Conservation (phyloP, 1,140 invertebrate species). For the Drosophila ficusphila region DNA sequence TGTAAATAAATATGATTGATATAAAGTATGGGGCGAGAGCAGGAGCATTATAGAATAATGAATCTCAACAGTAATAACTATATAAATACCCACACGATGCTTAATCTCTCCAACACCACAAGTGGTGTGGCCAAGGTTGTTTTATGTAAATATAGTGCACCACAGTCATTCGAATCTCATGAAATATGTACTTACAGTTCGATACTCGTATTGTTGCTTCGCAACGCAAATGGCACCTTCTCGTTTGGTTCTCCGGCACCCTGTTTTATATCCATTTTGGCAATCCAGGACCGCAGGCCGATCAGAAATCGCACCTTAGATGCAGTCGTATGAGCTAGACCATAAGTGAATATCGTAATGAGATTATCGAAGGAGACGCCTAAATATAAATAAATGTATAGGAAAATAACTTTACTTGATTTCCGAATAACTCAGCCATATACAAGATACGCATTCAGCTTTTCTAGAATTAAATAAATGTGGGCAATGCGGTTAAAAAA, state of each 20-base stretch:
- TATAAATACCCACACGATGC: constrained; percentile 1
- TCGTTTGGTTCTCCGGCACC: constrained; percentile 43
- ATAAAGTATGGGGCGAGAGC: too few relatives aligned
- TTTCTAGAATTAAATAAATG: constrained; percentile 64
- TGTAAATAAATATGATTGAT: constrained; percentile 60
- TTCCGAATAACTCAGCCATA: constrained; percentile 36
- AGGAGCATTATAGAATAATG: background rate
- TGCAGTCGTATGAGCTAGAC: constrained; percentile 34
- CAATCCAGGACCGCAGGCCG: constrained; percentile 35
- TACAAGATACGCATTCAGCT: constrained; percentile 60
- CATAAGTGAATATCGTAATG: constrained; percentile 41
- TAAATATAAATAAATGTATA: constrained; percentile 42
- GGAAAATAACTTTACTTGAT: constrained; percentile 38
- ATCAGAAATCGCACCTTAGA: constrained; percentile 42
- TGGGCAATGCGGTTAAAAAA: constrained; percentile 8
- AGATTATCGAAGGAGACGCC: constrained; percentile 23
- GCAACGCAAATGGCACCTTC: constrained; percentile 15
- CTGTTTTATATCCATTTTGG: constrained; percentile 59
- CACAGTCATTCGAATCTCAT: constrained; percentile 29
- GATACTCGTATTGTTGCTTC: constrained; percentile 48
- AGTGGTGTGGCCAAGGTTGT: constrained; percentile 45
- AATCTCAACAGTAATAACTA: constrained; percentile 10
- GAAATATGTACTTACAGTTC: constrained; percentile 36
- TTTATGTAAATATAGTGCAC: constrained; percentile 48
- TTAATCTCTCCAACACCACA: constrained; percentile 6